Percentiles rank a stretch among this genome's conserved stretches.
phyloP scores from a whole-genome alignment of 1,140 invertebrate species.

The Paraescarpia echinospica region DNA sequence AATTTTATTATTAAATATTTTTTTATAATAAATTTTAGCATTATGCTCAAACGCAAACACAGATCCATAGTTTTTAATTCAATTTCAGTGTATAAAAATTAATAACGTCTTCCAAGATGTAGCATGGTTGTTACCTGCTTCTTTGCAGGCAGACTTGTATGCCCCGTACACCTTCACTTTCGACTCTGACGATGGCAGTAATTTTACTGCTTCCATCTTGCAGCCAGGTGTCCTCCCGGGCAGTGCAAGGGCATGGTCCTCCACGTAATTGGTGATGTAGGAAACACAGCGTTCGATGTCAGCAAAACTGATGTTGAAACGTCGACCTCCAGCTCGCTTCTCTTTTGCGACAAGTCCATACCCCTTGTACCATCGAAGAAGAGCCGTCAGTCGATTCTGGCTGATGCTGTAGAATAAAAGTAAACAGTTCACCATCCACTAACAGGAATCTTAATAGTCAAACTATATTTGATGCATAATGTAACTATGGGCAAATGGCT shows the following conservation, averaged over 20 bases:
- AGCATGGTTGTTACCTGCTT: not conserved
- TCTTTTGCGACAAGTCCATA: conserved; percentile 19
- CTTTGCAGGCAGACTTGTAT: not conserved
- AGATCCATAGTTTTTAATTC: not conserved
- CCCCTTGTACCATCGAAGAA: not conserved
- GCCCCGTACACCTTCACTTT: conserved; percentile 19
- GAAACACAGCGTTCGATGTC: conserved; percentile 30
- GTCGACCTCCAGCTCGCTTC: conserved; percentile 11
- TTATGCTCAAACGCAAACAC: not conserved
- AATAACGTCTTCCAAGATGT: not conserved
- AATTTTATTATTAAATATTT: not conserved
- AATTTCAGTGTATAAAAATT: not conserved
- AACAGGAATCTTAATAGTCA: not conserved
- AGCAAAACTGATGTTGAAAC: conserved; percentile 13
- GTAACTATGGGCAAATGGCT: not conserved
- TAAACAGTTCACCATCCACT: not conserved
- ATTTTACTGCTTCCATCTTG: conserved; percentile 29
- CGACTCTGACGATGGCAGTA: conserved; percentile 30
- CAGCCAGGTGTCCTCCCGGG: conserved; percentile 37
- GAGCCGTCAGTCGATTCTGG: not conserved
- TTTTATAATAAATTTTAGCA: not conserved
- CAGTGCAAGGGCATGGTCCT: conserved; percentile 33
- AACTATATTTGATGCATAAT: not conserved
- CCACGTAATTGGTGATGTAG: conserved; percentile 34
- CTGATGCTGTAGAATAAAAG: conserved; percentile 12